Evolutionary conservation across 2,113 vertebrate genomes (phyloP), one percentile per base, ranked within the genome.

Genomic region (Aegithalos caudatus): DNA sequence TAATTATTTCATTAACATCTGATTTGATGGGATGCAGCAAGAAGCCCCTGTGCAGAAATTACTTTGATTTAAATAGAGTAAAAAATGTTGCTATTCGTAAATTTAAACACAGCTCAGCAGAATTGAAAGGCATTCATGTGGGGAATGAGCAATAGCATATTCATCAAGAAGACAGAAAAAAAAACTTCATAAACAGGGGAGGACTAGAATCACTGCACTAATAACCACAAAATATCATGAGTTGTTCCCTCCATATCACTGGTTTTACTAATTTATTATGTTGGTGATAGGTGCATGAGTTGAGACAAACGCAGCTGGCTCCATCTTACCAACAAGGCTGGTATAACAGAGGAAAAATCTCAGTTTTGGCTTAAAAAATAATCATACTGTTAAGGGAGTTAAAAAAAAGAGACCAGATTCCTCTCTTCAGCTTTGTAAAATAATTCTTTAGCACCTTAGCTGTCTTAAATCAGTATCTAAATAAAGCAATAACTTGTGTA

Each of bases 141-240:
- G 47, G 53, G 61, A 95, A 88, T 37, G 18, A 94, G 58, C 42
- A 92, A 79, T 14, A 91, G 70, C 62, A 80, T 86, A 92, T 90
- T 95, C 35, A 91, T 93, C 77, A 92, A 81, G 21, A 94, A 45
- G 60, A 90, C 29, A 94, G 65, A 81, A 87, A 71, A 85, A 94
- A 72, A 23, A 60, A 51, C 45, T 87, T 87, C 71, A 78, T 57
- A 83, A 95, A 91, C 20, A 77, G 18, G 66, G 72, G 64, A 62
- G 23, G 28, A 82, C 53, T 71, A 60, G 57, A 87, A 40, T n/a
- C 23, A 86, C 31, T 58, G 67, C 67, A 56, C 3, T 78, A 81
- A 44, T 54, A 69, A 91, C 33, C 35, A 51, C 16, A 71, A 91
- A 89, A 47, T 4, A 8, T 47, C 51, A 81, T 11, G 51, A 86